Conservation (phyloP, 2,797 vertebrate species). For the Geotrypetes seraphini region DNA sequence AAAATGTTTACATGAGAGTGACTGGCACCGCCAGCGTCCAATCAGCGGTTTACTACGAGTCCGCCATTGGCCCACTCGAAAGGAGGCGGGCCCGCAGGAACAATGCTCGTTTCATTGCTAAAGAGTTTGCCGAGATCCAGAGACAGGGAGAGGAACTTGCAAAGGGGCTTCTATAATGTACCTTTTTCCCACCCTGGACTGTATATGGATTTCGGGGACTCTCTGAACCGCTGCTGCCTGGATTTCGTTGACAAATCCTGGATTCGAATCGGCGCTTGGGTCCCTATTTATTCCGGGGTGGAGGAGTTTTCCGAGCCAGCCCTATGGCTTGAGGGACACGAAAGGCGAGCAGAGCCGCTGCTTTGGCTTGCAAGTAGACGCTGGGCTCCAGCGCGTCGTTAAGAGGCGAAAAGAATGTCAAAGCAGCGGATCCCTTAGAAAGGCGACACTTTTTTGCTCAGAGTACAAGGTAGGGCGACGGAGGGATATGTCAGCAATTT, state of each 20-base stretch:
- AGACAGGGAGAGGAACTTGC: constrained; percentile 49
- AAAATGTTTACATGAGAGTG: constrained; percentile 62
- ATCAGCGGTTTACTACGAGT: constrained; percentile 25
- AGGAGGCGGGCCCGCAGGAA: constrained; percentile 62
- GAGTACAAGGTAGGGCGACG: constrained; percentile 3
- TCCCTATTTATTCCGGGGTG: constrained; percentile 32
- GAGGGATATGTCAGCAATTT: no score
- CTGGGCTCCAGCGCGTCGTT: not conserved
- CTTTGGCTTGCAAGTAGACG: constrained; percentile 6
- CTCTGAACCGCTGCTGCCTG: constrained; percentile 52
- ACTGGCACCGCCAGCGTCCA: constrained; percentile 51
- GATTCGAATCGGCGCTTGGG: constrained; percentile 53
- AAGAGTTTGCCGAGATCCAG: constrained; percentile 58
- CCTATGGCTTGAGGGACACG: constrained; percentile 23
- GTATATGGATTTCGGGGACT: constrained; percentile 71
- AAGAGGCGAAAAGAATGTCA: not conserved
- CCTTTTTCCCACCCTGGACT: constrained; percentile 68
- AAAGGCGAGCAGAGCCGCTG: constrained; percentile 22
- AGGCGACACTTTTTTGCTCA: not conserved
- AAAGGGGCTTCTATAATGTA: constrained; percentile 51
- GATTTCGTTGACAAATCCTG: constrained; percentile 65
- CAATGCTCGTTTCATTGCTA: constrained; percentile 88
- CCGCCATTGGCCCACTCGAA: constrained; percentile 25
- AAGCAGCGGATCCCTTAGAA: not conserved
- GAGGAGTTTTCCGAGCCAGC: constrained; percentile 33